These are phyloP conservation scores for Rattus rattus DNA, from an alignment of 2,113 vertebrate genomes.

Conservation along the genomic window DNA sequence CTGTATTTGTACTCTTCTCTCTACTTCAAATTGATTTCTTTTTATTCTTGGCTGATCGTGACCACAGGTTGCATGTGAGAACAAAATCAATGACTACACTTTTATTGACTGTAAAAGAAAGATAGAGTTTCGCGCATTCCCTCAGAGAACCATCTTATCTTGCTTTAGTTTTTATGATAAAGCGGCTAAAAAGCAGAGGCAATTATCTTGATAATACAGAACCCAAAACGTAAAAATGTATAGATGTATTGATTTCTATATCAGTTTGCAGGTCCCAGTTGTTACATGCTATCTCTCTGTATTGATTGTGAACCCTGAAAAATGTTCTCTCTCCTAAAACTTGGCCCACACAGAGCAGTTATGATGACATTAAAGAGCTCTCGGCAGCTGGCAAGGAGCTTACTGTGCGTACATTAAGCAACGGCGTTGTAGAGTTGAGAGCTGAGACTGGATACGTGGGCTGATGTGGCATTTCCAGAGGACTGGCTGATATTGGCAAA, in stretches of 20 bases:
- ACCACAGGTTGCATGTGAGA: conserved; percentile 2
- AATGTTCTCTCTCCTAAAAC: conserved; percentile 20
- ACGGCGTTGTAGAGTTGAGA: background rate
- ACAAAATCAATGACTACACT: conserved; percentile 46
- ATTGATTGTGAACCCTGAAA: conserved; percentile 35
- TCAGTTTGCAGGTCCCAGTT: background rate
- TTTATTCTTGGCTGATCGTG: conserved; percentile 46
- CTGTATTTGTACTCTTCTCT: background rate
- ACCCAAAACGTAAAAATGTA: background rate
- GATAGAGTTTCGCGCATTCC: background rate
- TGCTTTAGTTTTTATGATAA: conserved; percentile 35
- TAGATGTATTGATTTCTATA: conserved; percentile 48
- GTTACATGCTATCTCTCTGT: conserved; percentile 26
- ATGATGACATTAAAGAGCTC: conserved; percentile 22
- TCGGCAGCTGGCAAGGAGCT: background rate
- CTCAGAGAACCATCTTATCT: conserved; percentile 1
- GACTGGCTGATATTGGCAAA: conserved; percentile 46
- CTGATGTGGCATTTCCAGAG: background rate
- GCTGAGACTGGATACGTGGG: background rate
- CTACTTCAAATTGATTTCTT: conserved; percentile 26
- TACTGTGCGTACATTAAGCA: background rate
- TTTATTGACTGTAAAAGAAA: conserved; percentile 52
- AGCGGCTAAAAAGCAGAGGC: conserved; percentile 49
- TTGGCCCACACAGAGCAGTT: background rate
- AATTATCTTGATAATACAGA: conserved; percentile 62